These are phyloP conservation scores for Lophura nycthemera DNA, from an alignment of 2,113 vertebrate genomes.

Conservation along the genomic window DNA sequence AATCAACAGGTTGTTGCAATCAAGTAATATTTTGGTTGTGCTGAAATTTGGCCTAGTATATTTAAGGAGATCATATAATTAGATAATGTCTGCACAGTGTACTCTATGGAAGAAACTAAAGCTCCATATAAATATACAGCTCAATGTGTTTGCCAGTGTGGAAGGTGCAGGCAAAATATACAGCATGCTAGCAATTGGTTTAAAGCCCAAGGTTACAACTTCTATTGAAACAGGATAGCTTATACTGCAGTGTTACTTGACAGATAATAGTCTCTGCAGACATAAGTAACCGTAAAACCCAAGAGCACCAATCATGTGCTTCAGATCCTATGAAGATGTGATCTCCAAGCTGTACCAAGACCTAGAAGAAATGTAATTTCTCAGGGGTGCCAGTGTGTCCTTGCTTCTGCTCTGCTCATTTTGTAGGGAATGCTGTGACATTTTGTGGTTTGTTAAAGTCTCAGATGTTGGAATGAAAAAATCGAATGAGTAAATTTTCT, in stretches of 20 bases:
- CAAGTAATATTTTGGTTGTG: neutral
- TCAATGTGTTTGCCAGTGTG: neutral
- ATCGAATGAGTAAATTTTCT: neutral
- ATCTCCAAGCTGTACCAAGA: constrained; percentile 5
- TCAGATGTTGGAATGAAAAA: neutral
- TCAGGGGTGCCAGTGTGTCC: neutral
- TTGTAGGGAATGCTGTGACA: neutral
- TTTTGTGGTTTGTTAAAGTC: constrained; percentile 17
- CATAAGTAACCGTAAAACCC: constrained; percentile 34
- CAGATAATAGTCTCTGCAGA: constrained; percentile 50
- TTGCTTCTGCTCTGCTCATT: neutral
- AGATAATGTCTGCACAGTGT: neutral
- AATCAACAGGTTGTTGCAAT: neutral
- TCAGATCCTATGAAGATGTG: constrained; percentile 28
- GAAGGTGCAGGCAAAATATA: constrained; percentile 30
- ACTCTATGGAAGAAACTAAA: neutral
- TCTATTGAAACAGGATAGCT: constrained; percentile 52
- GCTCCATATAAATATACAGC: neutral
- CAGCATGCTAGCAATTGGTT: constrained; percentile 9
- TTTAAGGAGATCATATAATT: constrained; percentile 43
- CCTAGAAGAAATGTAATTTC: neutral
- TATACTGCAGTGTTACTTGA: constrained; percentile 47
- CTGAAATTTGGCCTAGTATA: neutral
- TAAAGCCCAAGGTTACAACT: constrained; percentile 58
- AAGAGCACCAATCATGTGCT: constrained; percentile 25